A percentile compares a stretch with the other conserved stretches of the same genome.
phyloP scores from a whole-genome alignment of 2,888 invertebrate genomes.

The Aspidapion aeneum region DNA sequence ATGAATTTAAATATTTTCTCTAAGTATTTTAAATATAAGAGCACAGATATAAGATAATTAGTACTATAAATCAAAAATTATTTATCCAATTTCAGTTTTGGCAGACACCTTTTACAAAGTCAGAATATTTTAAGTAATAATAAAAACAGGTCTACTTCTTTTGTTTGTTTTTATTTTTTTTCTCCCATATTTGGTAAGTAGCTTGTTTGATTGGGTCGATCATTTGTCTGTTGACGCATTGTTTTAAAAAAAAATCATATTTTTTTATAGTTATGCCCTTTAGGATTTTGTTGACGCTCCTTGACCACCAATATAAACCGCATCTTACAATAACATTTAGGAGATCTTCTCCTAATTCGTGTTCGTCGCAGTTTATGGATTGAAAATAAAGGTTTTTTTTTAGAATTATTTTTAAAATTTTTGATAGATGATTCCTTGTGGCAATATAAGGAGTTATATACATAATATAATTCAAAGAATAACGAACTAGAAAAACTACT shows the following conservation, averaged over 20 bases:
- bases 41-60: too few species aligned
- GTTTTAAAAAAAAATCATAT: neutral
- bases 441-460: slow-evolving; percentile 5
- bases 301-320: slow-evolving; percentile 5
- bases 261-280: slow-evolving; percentile 5
- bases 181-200: neutral
- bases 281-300: slow-evolving; percentile 4
- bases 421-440: neutral
- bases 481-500: slow-evolving; percentile 2
- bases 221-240: neutral
- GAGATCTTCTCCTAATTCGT: slow-evolving; percentile 8
- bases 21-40: too few species aligned
- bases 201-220: neutral
- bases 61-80: too few species aligned
- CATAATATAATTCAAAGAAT: neutral
- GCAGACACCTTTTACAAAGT: too few species aligned
- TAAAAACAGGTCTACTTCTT: neutral
- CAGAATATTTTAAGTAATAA: too few species aligned
- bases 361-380: slow-evolving; percentile 4
- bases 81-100: too few species aligned
- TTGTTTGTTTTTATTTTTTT: neutral
- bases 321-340: slow-evolving; percentile 3
- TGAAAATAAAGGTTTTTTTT: slow-evolving; percentile 4
- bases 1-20: too few species aligned
- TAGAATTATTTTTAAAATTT: slow-evolving; percentile 1